These are phyloP conservation scores for Tichodroma muraria DNA, from an alignment of 2,113 vertebrate species.

Conservation along the genomic window DNA sequence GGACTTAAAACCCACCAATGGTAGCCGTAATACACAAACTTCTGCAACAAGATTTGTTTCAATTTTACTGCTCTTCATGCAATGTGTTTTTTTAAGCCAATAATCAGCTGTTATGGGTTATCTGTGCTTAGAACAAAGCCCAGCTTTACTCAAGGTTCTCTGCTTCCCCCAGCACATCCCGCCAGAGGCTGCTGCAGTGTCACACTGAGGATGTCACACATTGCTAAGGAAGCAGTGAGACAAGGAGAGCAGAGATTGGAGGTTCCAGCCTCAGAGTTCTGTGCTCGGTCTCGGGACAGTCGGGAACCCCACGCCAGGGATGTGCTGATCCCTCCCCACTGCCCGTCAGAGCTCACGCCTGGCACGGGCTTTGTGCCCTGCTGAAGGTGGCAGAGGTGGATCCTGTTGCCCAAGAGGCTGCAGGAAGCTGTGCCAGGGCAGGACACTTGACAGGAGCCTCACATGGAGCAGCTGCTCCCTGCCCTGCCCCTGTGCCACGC, in stretches of 20 bases:
- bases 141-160: not conserved
- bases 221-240: not conserved
- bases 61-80: not conserved
- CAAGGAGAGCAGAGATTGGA: not conserved
- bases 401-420: not conserved
- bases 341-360: not conserved
- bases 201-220: not conserved
- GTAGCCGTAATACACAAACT: not conserved
- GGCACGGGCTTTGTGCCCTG: not conserved
- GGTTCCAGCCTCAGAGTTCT: not conserved
- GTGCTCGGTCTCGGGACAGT: not conserved
- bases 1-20: not conserved
- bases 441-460: not conserved
- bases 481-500: too few relatives aligned
- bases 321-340: not conserved
- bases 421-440: not conserved
- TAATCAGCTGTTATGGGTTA: not conserved
- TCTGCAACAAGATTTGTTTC: not conserved
- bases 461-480: not conserved
- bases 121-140: not conserved
- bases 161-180: not conserved
- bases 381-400: not conserved
- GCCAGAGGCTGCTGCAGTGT: not conserved
- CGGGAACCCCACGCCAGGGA: accelerated
- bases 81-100: not conserved